Percentiles rank a stretch among this genome's conserved stretches.
phyloP scores from a whole-genome alignment of 2,797 vertebrate species.

The Scyliorhinus canicula region DNA sequence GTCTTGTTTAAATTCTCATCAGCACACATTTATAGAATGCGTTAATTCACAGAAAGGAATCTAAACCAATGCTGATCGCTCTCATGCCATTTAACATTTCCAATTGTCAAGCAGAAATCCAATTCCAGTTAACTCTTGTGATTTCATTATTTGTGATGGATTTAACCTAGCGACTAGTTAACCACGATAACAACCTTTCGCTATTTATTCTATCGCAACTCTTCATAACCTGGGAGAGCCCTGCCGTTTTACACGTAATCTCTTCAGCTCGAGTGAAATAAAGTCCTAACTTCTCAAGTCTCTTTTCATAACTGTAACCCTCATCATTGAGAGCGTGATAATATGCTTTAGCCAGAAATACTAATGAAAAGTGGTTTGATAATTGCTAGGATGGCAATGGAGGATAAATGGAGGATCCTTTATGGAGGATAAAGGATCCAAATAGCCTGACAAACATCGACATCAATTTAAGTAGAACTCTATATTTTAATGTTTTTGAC shows the following conservation, averaged over 20 bases:
- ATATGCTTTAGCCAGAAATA: background rate
- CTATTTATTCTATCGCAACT: background rate
- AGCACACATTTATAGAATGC: background rate
- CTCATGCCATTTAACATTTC: background rate
- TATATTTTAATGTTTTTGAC: too few species aligned
- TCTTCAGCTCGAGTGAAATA: background rate
- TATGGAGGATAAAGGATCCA: background rate
- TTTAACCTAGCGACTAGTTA: background rate
- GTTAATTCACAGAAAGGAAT: background rate
- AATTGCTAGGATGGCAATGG: background rate
- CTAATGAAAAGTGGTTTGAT: background rate
- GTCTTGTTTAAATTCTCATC: background rate
- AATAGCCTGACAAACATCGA: background rate
- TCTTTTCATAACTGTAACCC: background rate
- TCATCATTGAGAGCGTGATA: background rate
- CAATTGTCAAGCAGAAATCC: background rate
- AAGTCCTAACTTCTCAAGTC: background rate
- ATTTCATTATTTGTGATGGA: background rate
- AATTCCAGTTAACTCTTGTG: background rate
- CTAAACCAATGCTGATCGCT: background rate
- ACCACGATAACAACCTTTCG: background rate
- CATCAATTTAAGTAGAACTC: background rate
- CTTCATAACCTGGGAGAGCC: background rate
- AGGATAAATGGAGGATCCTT: too few species aligned
- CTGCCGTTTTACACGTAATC: background rate